A percentile compares a stretch with the other conserved stretches of the same genome.
These are phyloP conservation scores for Ctena decussata DNA, from an alignment of 2,888 invertebrate genomes.

Conservation along the genomic window DNA sequence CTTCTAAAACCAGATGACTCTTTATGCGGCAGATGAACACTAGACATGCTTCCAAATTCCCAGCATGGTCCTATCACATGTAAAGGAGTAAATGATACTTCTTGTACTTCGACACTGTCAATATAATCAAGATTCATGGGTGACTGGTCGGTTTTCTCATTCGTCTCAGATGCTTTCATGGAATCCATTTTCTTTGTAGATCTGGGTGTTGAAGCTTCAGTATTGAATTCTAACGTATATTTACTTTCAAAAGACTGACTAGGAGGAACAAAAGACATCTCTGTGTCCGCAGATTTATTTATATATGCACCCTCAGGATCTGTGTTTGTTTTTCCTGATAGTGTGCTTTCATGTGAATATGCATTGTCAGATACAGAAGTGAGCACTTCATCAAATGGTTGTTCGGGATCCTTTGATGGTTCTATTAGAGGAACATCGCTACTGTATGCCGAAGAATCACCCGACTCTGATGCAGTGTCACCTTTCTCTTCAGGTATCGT, in stretches of 20 bases:
- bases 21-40: slow-evolving; percentile 32
- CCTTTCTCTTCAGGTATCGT: not conserved
- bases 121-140: not conserved
- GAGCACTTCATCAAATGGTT: not conserved
- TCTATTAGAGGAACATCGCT: not conserved
- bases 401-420: not conserved
- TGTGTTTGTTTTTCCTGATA: not conserved
- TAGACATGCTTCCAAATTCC: slow-evolving; percentile 67
- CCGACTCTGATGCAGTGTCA: not conserved
- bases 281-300: not conserved
- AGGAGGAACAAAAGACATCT: not conserved
- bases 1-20: slow-evolving; percentile 18
- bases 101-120: not conserved
- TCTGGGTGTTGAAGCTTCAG: not conserved
- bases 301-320: not conserved
- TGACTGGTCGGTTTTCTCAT: not conserved
- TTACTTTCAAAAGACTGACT: not conserved
- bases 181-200: not conserved
- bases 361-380: not conserved
- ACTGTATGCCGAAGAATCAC: not conserved
- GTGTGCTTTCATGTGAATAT: not conserved
- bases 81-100: slow-evolving; percentile 20
- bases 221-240: not conserved
- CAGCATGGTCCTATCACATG: slow-evolving; percentile 57
- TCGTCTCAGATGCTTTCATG: not conserved